A percentile compares a stretch with the other conserved stretches of the same genome.
Conservation (phyloP, 1,140 invertebrate genomes). For the Chymomyza costata region DNA sequence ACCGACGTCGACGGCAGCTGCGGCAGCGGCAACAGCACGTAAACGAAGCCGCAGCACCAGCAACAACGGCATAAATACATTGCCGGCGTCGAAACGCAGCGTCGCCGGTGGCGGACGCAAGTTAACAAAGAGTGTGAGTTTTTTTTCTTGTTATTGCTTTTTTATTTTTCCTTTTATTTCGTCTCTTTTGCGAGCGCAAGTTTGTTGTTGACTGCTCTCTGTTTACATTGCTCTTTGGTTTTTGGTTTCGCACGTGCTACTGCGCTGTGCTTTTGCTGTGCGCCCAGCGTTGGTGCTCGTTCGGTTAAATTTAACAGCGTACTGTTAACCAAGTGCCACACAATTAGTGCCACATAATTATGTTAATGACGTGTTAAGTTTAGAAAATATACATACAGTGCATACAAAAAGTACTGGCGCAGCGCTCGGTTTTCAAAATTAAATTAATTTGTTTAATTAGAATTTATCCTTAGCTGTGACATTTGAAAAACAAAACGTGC, state of each 20-base stretch:
- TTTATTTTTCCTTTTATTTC: slow-evolving; percentile 12
- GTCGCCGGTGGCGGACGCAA: slow-evolving; percentile 51
- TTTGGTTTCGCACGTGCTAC: slow-evolving; percentile 53
- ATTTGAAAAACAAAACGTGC: too few relatives aligned
- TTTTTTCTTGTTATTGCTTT: slow-evolving; percentile 29
- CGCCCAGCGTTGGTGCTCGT: too few relatives aligned
- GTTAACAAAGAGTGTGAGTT: slow-evolving; percentile 65
- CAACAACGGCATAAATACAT: slow-evolving; percentile 22
- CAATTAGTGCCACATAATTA: slow-evolving; percentile 7
- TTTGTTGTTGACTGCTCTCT: slow-evolving; percentile 31
- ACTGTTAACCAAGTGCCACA: slow-evolving; percentile 32
- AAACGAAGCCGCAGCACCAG: slow-evolving; percentile 60
- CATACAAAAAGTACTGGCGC: too few relatives aligned
- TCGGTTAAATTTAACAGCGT: slow-evolving; percentile 38
- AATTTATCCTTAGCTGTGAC: too few relatives aligned
- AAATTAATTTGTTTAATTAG: slow-evolving; percentile 6
- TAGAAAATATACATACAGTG: too few relatives aligned
- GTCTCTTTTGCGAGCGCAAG: slow-evolving; percentile 1
- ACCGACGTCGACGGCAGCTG: slow-evolving; percentile 11
- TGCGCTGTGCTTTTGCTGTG: slow-evolving; percentile 37
- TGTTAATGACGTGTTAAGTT: slow-evolving; percentile 22
- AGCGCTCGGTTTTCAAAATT: too few relatives aligned
- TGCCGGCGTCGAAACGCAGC: slow-evolving; percentile 50
- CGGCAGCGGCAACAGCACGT: slow-evolving; percentile 40
- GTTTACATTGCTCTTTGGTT: slow-evolving; percentile 51